A percentile compares a stretch with the other conserved stretches of the same genome.
Evolutionary conservation across 2,797 vertebrate species (phyloP).

Genomic region (Premnoplex brunnescens): DNA sequence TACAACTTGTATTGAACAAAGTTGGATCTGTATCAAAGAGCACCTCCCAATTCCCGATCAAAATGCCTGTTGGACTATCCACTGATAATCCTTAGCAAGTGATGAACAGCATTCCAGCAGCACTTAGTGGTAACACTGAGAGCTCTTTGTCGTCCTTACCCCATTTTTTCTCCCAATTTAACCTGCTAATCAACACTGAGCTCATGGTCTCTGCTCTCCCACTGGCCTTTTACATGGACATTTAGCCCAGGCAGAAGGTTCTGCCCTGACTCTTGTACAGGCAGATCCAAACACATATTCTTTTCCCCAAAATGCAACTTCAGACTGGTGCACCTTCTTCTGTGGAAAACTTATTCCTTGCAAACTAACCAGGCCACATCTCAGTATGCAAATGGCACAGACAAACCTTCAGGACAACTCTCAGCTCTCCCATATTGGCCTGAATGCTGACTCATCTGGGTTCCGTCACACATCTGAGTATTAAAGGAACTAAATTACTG

Average conservation of each 20-base stretch:
- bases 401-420: not conserved
- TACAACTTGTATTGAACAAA: not conserved
- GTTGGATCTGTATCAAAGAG: rapidly evolving
- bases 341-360: not conserved
- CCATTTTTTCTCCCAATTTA: not conserved
- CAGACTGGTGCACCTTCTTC: not conserved
- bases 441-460: rapidly evolving
- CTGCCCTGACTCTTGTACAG: rapidly evolving
- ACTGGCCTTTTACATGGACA: not conserved
- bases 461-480: not conserved
- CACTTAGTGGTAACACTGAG: rapidly evolving
- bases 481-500: not conserved
- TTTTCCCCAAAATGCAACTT: not conserved
- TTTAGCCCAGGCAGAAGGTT: not conserved
- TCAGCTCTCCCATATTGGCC: rapidly evolving
- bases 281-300: not conserved
- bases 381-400: not conserved
- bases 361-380: not conserved
- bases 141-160: not conserved
- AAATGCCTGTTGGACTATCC: not conserved
- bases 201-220: not conserved
- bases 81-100: not conserved
- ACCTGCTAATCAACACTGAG: not conserved
- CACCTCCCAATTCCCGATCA: not conserved
- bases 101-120: not conserved